Base-by-base conservation (phyloP, 2,797 vertebrate genomes). In the Channallabes apus region DNA sequence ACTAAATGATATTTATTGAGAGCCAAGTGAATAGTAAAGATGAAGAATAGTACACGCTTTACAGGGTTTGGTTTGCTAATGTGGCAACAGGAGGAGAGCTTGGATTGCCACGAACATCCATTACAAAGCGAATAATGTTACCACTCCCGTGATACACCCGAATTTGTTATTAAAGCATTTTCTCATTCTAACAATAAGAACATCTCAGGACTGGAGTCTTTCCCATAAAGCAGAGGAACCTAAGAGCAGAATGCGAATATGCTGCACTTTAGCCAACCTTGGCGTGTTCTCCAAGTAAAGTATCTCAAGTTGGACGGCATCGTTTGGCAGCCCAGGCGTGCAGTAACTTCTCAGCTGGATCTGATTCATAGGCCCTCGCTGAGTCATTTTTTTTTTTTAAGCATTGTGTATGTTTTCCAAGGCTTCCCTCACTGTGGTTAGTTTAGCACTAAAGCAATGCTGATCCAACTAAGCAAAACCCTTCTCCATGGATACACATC, bases 291-390 rank as follows among this genome's bases (percentile, higher is more conserved):
- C 85, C 58, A 27, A 83, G 27, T 82, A 77, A 87, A 87, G 80
- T 82, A 87, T 89, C 86, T 86, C 71, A 73, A 85, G 73, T 88
- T 89, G 85, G 83, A 84, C 65, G 22, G 82, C 54, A 80, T 76
- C 22, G 38, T 77, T 32, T 85, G 80, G 87, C 88, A 89, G 85
- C 69, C 65, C 65, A 68, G 79, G 46, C 32, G 65, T 76, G 85
- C 87, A 59, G 84, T 87, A 87, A 85, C 86, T 86, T 86, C 84
- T 87, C 87, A 86, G 69, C 88, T 86, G 84, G 87, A 90, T 87
- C 84, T 51, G 86, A 87, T 80, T 85, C 83, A 80, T 80, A 82
- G 87, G 86, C 85, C 88, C 86, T 87, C 62, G 41, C 79, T 86
- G 84, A 89, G 82, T 89, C 87, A 87, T 86, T 82, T 76, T 80